Evolutionary conservation across 2,797 vertebrate genomes (phyloP).

Genomic region (Rhabdophis nuchalis): DNA sequence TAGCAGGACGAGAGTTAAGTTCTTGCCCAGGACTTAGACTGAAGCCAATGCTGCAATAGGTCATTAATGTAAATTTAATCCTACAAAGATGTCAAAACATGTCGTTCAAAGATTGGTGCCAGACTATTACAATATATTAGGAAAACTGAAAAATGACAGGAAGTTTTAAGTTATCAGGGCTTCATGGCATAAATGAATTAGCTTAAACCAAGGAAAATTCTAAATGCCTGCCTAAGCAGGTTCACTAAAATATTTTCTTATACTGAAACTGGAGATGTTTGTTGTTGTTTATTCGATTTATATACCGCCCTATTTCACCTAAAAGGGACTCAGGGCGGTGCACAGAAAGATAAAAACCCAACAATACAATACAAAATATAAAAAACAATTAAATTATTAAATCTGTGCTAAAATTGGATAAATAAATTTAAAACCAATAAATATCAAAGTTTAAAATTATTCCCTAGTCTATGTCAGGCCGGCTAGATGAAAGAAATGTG

Average conservation of each 20-base stretch:
- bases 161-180: not conserved
- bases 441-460: no score
- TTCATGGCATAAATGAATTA: not conserved
- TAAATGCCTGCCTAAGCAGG: not conserved
- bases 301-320: no score
- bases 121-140: not conserved
- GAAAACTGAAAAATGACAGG: not conserved
- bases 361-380: no score
- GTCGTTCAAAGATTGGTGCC: not conserved
- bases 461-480: no score
- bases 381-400: no score
- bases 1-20: not conserved
- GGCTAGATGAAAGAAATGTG: no score
- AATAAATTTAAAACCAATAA: no score
- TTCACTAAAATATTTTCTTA: not conserved
- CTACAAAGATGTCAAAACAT: not conserved
- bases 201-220: not conserved
- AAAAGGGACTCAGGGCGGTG: no score
- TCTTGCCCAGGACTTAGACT: not conserved
- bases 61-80: not conserved
- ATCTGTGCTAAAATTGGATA: no score
- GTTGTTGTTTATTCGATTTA: no score
- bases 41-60: not conserved
- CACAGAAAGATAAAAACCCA: no score
- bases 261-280: not conserved